Evolutionary conservation across 2,797 vertebrate species (phyloP).

Genomic region (Pseudotriccus pelzelni): DNA sequence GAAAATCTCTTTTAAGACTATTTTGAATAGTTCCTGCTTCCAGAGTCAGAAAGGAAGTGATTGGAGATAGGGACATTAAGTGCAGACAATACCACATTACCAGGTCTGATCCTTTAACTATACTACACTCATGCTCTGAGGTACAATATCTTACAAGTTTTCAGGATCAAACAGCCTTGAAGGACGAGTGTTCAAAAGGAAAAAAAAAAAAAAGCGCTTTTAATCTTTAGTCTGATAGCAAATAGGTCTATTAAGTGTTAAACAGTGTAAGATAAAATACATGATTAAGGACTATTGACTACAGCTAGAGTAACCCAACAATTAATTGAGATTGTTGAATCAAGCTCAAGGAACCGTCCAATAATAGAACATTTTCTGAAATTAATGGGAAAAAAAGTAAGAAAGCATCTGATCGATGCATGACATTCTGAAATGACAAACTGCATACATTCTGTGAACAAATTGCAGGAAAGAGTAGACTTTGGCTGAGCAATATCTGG

Average conservation of each 20-base stretch:
- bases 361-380: conserved; percentile 14
- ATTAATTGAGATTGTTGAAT: conserved; percentile 26
- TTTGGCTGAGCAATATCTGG: not conserved
- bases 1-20: not conserved
- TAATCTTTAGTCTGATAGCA: not conserved
- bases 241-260: conserved; percentile 30
- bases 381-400: not conserved
- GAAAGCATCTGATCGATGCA: not conserved
- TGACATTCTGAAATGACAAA: not conserved
- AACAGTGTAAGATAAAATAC: conserved; percentile 32
- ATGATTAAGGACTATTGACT: conserved; percentile 20
- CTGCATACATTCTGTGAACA: not conserved
- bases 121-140: not conserved
- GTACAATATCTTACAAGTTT: not conserved
- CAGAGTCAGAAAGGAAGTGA: not conserved
- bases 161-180: conserved; percentile 9
- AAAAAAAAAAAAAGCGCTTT: not conserved
- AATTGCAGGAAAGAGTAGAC: not conserved
- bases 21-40: conserved; percentile 31
- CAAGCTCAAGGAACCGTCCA: not conserved
- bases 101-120: not conserved
- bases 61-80: not conserved
- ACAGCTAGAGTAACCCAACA: conserved; percentile 2
- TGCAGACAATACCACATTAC: not conserved
- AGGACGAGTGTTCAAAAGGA: not conserved